These are phyloP conservation scores for Stenurella melanura DNA, from an alignment of 2,888 invertebrate species.

Conservation along the genomic window DNA sequence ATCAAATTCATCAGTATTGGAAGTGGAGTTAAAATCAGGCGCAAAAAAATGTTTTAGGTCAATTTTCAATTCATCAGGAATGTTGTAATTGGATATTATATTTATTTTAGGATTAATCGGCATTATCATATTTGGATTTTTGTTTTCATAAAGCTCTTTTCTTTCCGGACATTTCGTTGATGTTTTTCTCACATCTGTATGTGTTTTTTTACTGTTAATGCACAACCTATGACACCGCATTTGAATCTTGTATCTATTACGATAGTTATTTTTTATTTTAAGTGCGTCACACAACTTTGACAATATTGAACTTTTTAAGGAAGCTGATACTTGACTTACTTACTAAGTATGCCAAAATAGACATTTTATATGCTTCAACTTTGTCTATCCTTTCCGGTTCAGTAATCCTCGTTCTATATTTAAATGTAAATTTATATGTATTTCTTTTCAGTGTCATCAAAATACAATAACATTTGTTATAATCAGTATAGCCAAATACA, in stretches of 20 bases:
- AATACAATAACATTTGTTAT: slow-evolving; percentile 18
- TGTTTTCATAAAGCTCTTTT: not conserved
- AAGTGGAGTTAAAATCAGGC: slow-evolving; percentile 2
- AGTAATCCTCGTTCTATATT: not conserved
- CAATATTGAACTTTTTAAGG: not conserved
- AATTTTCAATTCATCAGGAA: not conserved
- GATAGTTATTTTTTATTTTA: slow-evolving; percentile 12
- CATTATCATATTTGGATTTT: too few species aligned
- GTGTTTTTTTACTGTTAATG: not conserved
- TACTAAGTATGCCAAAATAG: not conserved
- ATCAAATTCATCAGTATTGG: not conserved
- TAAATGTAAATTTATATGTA: slow-evolving; percentile 14
- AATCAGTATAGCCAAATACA: not conserved
- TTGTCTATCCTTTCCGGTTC: not conserved
- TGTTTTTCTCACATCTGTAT: not conserved
- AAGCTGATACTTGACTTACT: slow-evolving; percentile 4
- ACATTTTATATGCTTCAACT: not conserved
- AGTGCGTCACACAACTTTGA: not conserved
- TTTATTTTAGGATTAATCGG: too few species aligned
- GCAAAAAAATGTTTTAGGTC: not conserved
- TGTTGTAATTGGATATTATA: not conserved
- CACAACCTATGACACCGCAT: not conserved
- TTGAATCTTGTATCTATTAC: slow-evolving; percentile 5
- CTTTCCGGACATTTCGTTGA: too few species aligned
- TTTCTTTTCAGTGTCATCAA: slow-evolving; percentile 8